Base-by-base conservation (phyloP, 2,113 vertebrate genomes). In the Bubo scandiacus region DNA sequence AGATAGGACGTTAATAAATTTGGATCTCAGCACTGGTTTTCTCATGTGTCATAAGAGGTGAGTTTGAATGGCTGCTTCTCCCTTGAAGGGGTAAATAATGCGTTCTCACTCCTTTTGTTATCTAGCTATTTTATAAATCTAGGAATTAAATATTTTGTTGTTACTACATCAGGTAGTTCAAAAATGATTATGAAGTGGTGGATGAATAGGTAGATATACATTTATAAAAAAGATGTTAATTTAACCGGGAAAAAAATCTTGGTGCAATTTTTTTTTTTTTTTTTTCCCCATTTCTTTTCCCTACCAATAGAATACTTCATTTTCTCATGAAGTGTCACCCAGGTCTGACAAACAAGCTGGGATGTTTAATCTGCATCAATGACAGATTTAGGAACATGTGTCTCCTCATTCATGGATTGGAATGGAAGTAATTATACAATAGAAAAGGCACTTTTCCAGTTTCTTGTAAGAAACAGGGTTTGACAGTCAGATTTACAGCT, bases 261-360 rank as follows among this genome's bases (percentile, higher is more conserved):
- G 6, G 3, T 30, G 16, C 8, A 65, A 14, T 54, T 14, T 43
- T n/a, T 7, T 25, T 51, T 10, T 4, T 66, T 43, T 26, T 23
- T 16, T 47, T 61, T 8, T 34, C 29, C 10, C 5, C 40, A 42
- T 21, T 10, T 20, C 13, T 20, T 30, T 16, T 6, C 11, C 26
- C 9, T 43, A 34, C 17, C 13, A 62, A 7, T 0, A 22, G 5
- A 86, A 62, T n/a, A 68, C 7, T 1, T 45, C 4, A 10, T 77
- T 79, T 68, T 90, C 20, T 38, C 12, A 36, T 18, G 2, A 74
- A 27, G 7, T 27, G 3, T 66, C 7, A 47, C 18, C 7, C 10
- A 79, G 42, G 5, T 32, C 16, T n/a, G 29, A 59, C 1, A 5
- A 25, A 34, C 8, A 61, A 54, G 7, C 2, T 63, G 5, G 15